These are phyloP conservation scores for Echiichthys vipera DNA, from an alignment of 2,797 vertebrate species.

Conservation along the genomic window DNA sequence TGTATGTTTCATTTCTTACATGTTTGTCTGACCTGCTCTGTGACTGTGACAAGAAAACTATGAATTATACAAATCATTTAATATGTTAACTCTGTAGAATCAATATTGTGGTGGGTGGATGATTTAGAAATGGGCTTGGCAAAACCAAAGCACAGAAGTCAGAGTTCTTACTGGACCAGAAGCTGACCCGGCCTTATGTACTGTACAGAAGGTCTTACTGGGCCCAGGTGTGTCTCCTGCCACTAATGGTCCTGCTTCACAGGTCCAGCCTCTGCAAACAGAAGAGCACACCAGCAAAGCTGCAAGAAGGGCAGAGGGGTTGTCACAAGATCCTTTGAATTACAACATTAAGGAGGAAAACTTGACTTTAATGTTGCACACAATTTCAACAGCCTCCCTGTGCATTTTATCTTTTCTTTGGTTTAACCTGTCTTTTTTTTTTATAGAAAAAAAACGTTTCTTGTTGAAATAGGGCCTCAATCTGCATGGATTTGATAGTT, in stretches of 20 bases:
- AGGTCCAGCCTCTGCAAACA: constrained; percentile 19
- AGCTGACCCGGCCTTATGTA: not conserved
- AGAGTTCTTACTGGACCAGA: constrained; percentile 3
- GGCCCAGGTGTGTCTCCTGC: constrained; percentile 52
- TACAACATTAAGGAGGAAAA: constrained; percentile 24
- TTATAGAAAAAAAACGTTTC: constrained; percentile 4
- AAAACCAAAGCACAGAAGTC: constrained; percentile 9
- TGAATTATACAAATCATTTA: constrained; percentile 1
- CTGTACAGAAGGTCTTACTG: constrained; percentile 36
- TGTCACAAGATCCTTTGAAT: constrained; percentile 15
- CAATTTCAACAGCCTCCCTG: constrained; percentile 8
- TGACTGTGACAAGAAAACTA: not conserved
- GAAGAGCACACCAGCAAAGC: constrained; percentile 33
- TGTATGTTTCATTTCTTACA: not conserved
- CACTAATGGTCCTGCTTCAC: constrained; percentile 42
- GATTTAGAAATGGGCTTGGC: not conserved
- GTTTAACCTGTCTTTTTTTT: not conserved
- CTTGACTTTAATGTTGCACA: not conserved
- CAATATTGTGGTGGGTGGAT: not conserved
- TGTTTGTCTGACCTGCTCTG: not conserved
- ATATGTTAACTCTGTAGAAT: not conserved
- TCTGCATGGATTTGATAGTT: too few relatives aligned
- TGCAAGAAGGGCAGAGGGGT: constrained; percentile 1
- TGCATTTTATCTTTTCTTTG: constrained; percentile 5
- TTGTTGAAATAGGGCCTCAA: too few relatives aligned